Evolutionary conservation across 2,797 vertebrate species (phyloP).

Genomic region (Sus cebifrons): DNA sequence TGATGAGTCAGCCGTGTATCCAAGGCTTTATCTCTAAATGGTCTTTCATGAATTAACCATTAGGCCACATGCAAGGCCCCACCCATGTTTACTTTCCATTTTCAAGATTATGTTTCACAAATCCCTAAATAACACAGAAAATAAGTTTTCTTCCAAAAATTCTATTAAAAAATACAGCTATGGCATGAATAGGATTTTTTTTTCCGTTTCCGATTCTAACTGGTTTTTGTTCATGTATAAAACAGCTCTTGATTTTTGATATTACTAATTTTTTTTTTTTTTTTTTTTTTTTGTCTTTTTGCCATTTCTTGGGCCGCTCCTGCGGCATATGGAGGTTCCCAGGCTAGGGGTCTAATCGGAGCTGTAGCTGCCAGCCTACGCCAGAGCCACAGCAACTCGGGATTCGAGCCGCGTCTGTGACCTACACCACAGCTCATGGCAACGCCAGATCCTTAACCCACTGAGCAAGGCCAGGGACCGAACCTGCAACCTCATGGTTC

Average conservation of each 20-base stretch:
- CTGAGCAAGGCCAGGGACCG: no score
- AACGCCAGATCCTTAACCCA: no score
- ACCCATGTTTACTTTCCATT: constrained; percentile 2
- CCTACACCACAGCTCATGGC: no score
- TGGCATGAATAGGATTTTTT: not conserved
- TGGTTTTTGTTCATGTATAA: not conserved
- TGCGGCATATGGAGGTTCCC: no score
- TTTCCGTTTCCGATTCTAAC: not conserved
- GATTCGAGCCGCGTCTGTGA: no score
- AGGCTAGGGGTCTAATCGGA: no score
- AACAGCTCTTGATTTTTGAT: constrained; percentile 22
- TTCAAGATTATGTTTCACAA: constrained; percentile 29
- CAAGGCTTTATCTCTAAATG: not conserved
- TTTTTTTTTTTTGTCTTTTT: no score
- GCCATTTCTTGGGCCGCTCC: no score
- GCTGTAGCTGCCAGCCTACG: no score
- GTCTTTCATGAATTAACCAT: constrained; percentile 60
- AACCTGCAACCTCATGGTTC: no score
- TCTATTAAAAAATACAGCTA: not conserved
- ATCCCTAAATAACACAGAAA: not conserved
- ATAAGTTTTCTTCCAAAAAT: constrained; percentile 28
- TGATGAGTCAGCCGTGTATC: not conserved
- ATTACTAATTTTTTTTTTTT: not conserved
- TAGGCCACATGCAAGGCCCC: not conserved
- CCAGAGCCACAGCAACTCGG: no score